A percentile compares a stretch with the other conserved stretches of the same genome.
These are phyloP conservation scores for Sphinx pinastri DNA, from an alignment of 2,888 invertebrate genomes.

Conservation along the genomic window DNA sequence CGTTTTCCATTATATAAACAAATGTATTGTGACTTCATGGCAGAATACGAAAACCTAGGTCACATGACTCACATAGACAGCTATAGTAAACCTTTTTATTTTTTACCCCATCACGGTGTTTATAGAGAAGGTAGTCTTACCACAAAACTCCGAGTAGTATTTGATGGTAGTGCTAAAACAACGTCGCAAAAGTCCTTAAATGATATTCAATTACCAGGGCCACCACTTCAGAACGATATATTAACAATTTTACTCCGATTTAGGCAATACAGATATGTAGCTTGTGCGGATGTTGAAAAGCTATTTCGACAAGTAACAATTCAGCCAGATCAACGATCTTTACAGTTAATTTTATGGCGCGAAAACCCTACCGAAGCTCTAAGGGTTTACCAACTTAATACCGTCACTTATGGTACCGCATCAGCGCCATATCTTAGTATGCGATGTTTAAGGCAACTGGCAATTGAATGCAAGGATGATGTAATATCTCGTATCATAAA, in stretches of 20 bases:
- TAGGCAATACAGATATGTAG: slow-evolving; percentile 27
- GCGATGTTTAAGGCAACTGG: slow-evolving; percentile 33
- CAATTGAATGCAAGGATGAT: slow-evolving; percentile 34
- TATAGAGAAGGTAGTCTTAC: background rate
- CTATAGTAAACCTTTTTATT: background rate
- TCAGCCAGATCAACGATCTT: background rate
- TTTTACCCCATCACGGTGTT: background rate
- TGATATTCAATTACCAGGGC: slow-evolving; percentile 29
- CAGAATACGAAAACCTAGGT: background rate
- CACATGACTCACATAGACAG: background rate
- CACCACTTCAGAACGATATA: slow-evolving; percentile 28
- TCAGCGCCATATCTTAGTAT: slow-evolving; percentile 8
- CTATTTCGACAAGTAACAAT: background rate
- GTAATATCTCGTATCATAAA: slow-evolving; percentile 33
- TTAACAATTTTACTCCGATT: slow-evolving; percentile 29
- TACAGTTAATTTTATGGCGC: slow-evolving; percentile 21
- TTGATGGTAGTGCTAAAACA: slow-evolving; percentile 8
- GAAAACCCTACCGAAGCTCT: background rate
- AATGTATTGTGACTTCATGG: background rate
- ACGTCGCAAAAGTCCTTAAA: slow-evolving; percentile 26
- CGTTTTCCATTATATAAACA: background rate
- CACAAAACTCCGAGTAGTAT: background rate
- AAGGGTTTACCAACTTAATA: background rate
- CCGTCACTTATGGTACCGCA: slow-evolving; percentile 20
- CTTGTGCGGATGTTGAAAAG: slow-evolving; percentile 19